Evolutionary conservation across 2,797 vertebrate species (phyloP).

Genomic region (Epinephelus malabaricus): DNA sequence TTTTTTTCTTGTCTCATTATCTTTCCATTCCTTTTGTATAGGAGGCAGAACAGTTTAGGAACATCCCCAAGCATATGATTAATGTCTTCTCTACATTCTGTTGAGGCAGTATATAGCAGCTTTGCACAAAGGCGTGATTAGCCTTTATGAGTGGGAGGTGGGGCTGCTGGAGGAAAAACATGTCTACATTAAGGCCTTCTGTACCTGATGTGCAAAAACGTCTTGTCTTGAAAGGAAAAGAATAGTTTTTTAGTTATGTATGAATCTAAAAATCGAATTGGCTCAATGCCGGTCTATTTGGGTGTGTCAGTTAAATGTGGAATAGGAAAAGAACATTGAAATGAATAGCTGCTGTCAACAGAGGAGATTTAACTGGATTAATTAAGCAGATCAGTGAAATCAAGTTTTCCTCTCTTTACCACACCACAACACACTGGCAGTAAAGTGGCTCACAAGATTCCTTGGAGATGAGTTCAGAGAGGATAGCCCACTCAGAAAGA

Average conservation of each 20-base stretch:
- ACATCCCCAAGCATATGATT: conserved; percentile 64
- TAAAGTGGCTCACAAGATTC: conserved; percentile 18
- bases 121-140: conserved; percentile 51
- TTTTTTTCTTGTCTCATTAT: conserved; percentile 59
- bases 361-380: conserved; percentile 21
- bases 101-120: conserved; percentile 28
- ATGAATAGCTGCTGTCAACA: neutral
- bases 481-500: conserved; percentile 36
- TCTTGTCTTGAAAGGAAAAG: neutral
- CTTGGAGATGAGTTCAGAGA: conserved; percentile 35
- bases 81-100: conserved; percentile 58
- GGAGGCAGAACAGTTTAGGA: conserved; percentile 63
- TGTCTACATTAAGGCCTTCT: conserved; percentile 18
- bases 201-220: neutral
- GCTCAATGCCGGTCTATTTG: neutral
- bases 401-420: neutral
- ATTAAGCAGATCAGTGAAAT: conserved; percentile 40
- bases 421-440: conserved; percentile 1
- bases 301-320: neutral
- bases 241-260: neutral
- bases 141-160: conserved; percentile 34
- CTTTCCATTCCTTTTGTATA: conserved; percentile 57
- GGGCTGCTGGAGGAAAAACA: conserved; percentile 27
- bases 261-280: neutral
- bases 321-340: neutral